Base-by-base conservation (phyloP, 2,113 vertebrate genomes). In the Physeter macrocephalus region DNA sequence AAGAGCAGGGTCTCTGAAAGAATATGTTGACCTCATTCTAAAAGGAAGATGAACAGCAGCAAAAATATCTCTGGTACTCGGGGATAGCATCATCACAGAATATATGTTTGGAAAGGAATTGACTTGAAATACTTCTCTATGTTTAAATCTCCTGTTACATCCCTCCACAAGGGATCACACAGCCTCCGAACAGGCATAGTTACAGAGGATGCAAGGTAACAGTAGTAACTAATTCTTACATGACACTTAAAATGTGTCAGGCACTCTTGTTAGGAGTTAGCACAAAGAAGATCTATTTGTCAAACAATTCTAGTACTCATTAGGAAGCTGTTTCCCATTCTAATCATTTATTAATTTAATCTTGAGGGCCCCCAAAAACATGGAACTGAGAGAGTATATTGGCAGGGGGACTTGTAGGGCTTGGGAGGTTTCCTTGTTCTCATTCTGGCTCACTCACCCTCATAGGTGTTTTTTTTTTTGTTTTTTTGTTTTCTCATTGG, bases 11-110 rank as follows among this genome's bases (percentile, higher is more conserved):
- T 88, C 27, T 95, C 25, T 8, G 29, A 72, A 89, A 96, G 41
- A 34, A 57, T 96, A 75, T 46, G 92, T 75, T 84, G 61, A 94
- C 10, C 6, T 95, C 49, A 81, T 92, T 92, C 29, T 67, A 54
- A 52, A 96, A 75, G 41, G 41, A 43, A 72, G 31, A 59, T 64
- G 9, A 5, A 1, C 11, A 49, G 29, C 5, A 89, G 34, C 61
- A 85, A 57, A 54, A 52, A 66, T 14, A 2, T 5, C n/a, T 67
- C 36, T 39, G 29, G 13, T 27, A 41, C 34, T 62, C 36, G 41
- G 11, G 15, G 25, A 41, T 71, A 82, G 52, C 18, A 17, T 89
- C 23, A 6, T 43, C 83, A 52, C 31, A 85, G 93, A 92, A 20
- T 54, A n/a, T 17, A 17, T 72, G 5, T 7, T 43, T 31, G 14